phyloP scores from a whole-genome alignment of 2,888 invertebrate species.

The Caenorhabditis auriculariae region DNA sequence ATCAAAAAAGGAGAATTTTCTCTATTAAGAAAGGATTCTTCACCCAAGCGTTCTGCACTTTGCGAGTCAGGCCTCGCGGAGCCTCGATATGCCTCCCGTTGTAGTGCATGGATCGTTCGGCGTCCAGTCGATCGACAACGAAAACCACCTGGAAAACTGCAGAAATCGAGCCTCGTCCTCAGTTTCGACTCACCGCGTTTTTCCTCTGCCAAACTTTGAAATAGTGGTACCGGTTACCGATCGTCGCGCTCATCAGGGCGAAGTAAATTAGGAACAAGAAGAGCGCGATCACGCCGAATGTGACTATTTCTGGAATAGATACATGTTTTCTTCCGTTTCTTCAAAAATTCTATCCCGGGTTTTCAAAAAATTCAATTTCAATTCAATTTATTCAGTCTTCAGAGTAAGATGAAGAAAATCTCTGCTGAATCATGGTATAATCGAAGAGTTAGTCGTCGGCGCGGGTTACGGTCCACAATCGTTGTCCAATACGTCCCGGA shows the following conservation, averaged over 20 bases:
- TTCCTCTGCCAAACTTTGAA: conserved; percentile 26
- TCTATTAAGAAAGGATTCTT: too few relatives aligned
- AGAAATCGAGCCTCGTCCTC: neutral
- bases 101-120: conserved; percentile 27
- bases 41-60: neutral
- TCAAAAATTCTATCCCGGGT: too few relatives aligned
- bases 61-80: neutral
- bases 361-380: too few relatives aligned
- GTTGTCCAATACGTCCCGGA: too few relatives aligned
- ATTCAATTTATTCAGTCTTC: too few relatives aligned
- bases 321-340: conserved; percentile 10
- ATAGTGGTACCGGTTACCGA: conserved; percentile 8
- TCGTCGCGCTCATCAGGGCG: conserved; percentile 10
- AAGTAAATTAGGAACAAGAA: conserved; percentile 20
- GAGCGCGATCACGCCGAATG: conserved; percentile 16
- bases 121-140: conserved; percentile 33
- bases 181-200: conserved; percentile 5
- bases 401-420: too few relatives aligned
- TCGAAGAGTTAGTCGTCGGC: too few relatives aligned
- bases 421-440: too few relatives aligned
- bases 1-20: too few relatives aligned
- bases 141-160: conserved; percentile 9
- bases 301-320: conserved; percentile 20
- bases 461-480: too few relatives aligned
- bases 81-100: conserved; percentile 17